Conservation (phyloP, 2,113 vertebrate genomes). For the Pampusana beccarii region DNA sequence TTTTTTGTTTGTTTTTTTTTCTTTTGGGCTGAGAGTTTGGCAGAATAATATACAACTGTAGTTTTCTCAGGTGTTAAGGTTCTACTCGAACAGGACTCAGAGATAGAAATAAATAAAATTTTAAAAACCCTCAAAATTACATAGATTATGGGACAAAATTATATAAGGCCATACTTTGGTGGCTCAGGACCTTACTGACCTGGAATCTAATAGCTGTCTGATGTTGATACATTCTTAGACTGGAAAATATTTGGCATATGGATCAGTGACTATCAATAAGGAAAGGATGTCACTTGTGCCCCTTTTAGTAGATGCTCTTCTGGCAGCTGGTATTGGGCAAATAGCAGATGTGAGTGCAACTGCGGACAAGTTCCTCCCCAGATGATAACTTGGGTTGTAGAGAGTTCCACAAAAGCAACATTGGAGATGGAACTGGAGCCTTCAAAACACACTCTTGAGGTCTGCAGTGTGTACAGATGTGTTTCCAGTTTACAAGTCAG, state of each 20-base stretch:
- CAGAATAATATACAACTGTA: background rate
- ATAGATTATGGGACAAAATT: background rate
- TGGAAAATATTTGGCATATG: background rate
- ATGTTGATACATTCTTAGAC: background rate
- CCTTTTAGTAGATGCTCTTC: background rate
- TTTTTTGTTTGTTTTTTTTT: background rate
- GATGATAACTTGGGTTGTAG: background rate
- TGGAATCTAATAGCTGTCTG: background rate
- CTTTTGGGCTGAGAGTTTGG: background rate
- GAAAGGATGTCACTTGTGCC: background rate
- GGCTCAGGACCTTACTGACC: background rate
- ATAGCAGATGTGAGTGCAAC: background rate
- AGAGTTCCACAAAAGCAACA: background rate
- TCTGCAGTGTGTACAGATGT: background rate
- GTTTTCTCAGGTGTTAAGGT: background rate
- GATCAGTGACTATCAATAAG: background rate
- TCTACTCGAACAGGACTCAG: background rate
- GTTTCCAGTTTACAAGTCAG: background rate
- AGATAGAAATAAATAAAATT: background rate
- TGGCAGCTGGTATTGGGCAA: background rate
- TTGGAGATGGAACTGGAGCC: background rate
- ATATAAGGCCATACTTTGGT: background rate
- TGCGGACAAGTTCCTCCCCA: background rate
- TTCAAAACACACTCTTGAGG: background rate
- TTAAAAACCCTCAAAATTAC: background rate